These are phyloP conservation scores for Zosterops pallidus DNA, from an alignment of 2,113 vertebrate genomes.

Conservation along the genomic window DNA sequence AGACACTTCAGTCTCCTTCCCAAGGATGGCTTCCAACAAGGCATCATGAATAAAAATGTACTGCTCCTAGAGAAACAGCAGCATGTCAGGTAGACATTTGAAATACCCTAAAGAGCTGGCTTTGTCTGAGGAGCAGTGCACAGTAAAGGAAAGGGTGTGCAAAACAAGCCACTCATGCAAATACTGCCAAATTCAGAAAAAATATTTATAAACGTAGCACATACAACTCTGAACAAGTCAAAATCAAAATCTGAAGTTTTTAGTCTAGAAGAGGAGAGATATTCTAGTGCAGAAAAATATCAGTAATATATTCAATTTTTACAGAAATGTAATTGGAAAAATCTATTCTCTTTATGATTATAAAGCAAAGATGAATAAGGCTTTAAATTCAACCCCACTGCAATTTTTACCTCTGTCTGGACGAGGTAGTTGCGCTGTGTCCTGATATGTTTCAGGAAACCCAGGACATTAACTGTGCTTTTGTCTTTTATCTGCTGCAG, in stretches of 20 bases:
- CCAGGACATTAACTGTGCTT: constrained; percentile 96
- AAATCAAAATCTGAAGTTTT: not conserved
- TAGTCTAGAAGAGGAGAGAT: not conserved
- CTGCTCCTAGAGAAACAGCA: constrained; percentile 83
- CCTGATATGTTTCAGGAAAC: constrained; percentile 96
- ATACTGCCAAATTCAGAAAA: not conserved
- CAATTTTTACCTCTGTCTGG: constrained; percentile 91
- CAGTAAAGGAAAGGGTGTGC: not conserved
- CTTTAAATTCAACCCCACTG: not conserved
- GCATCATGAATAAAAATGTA: constrained; percentile 95
- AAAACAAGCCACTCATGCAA: not conserved
- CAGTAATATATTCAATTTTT: not conserved
- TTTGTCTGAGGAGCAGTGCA: not conserved
- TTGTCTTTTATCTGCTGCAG: constrained; percentile 96
- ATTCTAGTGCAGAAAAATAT: not conserved
- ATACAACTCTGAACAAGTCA: not conserved
- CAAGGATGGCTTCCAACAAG: constrained; percentile 93
- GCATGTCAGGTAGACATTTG: not conserved
- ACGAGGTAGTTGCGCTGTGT: constrained; percentile 97
- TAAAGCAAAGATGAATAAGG: not conserved
- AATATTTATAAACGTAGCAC: not conserved
- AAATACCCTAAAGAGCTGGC: not conserved
- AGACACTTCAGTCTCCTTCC: constrained; percentile 89
- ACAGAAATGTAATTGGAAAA: not conserved
- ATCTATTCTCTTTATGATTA: not conserved